Base-by-base conservation (phyloP, 2,888 invertebrate genomes). In the Stenodema calcarata region DNA sequence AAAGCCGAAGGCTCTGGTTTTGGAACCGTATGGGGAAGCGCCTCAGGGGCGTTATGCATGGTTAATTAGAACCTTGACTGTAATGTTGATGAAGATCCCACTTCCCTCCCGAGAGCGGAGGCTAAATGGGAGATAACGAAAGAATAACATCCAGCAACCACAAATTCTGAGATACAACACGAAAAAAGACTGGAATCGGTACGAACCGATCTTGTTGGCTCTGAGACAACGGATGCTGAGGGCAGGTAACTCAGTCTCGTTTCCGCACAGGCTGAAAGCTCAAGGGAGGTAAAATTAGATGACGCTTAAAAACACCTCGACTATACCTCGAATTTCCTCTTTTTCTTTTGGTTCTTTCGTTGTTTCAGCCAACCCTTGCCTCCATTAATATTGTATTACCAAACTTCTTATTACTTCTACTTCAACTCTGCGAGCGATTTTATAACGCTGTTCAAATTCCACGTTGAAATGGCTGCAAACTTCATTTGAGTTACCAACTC, bases 61-160 rank as follows among this genome's bases (percentile, higher is more conserved):
- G 76, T 41, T 76, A 76, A 76, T 76, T 76, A 76, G 76, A 23
- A 41, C 6, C 76, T 76, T 76, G 42, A 76, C 42, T 41, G 42
- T 76, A 76, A 76, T 76, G 41, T 76, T 76, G 76, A 76, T 76
- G 76, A 76, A 76, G 76, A 76, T n/a, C n/a, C n/a, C n/a, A n/a
- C n/a, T n/a, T 76, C 76, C 42, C 2, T 3, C 42, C 28, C 3
- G 18, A n/a, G n/a, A 18, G 7, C 3, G 18, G 6, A 16, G 16
- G 50, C 14, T 3, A 27, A 70, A 16, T 23, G 70, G 11, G 42
- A 23, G 76, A 42, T 76, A 76, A 76, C 76, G 76, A 76, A 76
- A 76, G 76, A 76, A 76, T 76, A 76, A 76, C 76, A 76, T 11
- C 42, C n/a, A 16, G n/a, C n/a, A n/a, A n/a, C n/a, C n/a, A n/a